phyloP scores from a whole-genome alignment of 1,140 invertebrate genomes.

The Trinorchestia longiramus region DNA sequence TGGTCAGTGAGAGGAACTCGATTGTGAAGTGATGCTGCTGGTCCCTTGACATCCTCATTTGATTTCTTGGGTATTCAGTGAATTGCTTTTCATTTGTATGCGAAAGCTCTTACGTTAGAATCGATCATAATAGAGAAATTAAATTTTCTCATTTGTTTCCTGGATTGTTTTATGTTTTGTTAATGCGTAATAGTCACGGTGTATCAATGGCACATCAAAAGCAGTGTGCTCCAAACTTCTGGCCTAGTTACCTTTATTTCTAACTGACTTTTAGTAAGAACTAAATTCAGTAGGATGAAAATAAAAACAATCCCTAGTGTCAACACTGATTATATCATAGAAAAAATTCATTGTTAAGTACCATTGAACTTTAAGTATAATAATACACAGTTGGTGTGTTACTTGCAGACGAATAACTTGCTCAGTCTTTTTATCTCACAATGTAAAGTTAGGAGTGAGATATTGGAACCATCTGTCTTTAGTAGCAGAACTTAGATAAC shows the following conservation, averaged over 20 bases:
- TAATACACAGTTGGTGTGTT: not conserved
- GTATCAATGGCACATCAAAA: not conserved
- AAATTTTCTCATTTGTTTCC: not conserved
- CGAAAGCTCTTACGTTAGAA: not conserved
- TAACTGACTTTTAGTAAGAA: not conserved
- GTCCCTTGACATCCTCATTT: not conserved
- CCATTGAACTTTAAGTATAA: not conserved
- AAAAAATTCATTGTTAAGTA: not conserved
- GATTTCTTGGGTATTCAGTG: not conserved
- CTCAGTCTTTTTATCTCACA: too few species aligned
- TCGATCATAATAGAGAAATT: not conserved
- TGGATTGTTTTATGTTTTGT: not conserved
- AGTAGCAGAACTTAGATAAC: too few species aligned
- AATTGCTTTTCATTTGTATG: not conserved
- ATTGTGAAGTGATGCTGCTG: not conserved
- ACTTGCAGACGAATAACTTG: too few species aligned
- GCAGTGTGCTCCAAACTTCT: not conserved
- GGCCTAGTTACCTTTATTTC: not conserved
- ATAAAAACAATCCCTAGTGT: not conserved
- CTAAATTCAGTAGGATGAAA: not conserved
- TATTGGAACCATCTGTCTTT: too few species aligned
- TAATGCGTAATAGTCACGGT: not conserved
- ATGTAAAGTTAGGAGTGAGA: too few species aligned
- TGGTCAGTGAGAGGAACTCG: conserved; percentile 5
- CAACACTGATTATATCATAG: not conserved